Evolutionary conservation across 2,888 invertebrate genomes (phyloP).

Genomic region (Ormyrus rosae): DNA sequence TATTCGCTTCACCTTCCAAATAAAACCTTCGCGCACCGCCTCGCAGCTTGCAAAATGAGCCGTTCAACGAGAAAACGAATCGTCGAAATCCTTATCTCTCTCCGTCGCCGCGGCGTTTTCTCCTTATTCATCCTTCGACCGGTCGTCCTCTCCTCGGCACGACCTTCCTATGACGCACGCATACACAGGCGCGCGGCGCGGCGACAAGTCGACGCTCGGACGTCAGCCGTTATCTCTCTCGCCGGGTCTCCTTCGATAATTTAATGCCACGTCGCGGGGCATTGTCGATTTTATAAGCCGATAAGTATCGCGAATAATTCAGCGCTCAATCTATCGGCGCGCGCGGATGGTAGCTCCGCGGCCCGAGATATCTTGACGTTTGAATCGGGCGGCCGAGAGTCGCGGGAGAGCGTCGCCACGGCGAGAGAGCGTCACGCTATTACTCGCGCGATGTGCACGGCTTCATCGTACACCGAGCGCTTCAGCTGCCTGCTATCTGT

Average conservation of each 20-base stretch:
- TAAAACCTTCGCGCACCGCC: not conserved
- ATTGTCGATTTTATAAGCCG: conserved; percentile 67
- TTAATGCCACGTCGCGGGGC: conserved; percentile 65
- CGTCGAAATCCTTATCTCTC: conserved; percentile 37
- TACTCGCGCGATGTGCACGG: conserved; percentile 17
- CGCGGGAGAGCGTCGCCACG: not conserved
- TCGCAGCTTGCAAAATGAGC: conserved; percentile 15
- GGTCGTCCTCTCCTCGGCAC: not conserved
- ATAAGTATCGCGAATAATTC: conserved; percentile 70
- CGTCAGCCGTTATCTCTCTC: conserved; percentile 2
- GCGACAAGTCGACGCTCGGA: not conserved
- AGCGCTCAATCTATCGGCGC: conserved; percentile 67
- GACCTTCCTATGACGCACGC: not conserved
- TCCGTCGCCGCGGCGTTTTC: not conserved
- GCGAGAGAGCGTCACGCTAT: conserved; percentile 46
- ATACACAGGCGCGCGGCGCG: not conserved
- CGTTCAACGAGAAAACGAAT: conserved; percentile 27
- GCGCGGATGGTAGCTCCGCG: conserved; percentile 50
- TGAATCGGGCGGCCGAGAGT: conserved; percentile 63
- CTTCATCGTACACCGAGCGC: conserved; percentile 21
- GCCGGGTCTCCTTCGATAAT: conserved; percentile 64
- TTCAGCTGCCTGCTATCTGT: not conserved
- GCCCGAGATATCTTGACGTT: conserved; percentile 67
- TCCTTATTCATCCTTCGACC: conserved; percentile 39
- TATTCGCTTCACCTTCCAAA: conserved; percentile 22